Base-by-base conservation (phyloP, 2,797 vertebrate genomes). In the Myotis daubentonii region DNA sequence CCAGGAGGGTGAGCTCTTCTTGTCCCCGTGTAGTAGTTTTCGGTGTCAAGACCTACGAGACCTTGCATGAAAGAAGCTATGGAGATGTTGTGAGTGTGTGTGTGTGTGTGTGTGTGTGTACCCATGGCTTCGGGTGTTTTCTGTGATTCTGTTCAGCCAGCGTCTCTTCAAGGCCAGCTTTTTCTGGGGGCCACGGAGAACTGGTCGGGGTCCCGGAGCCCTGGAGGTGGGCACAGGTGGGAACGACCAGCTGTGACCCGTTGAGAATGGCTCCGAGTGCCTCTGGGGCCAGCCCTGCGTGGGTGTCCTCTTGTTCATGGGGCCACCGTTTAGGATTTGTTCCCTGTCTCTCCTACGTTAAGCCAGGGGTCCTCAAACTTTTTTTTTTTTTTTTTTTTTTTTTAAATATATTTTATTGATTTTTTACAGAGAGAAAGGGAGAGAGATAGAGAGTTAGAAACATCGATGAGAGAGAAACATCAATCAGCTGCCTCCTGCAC, bases 201-300 rank as follows among this genome's bases (percentile, higher is more conserved):
- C 38, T 13, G 25, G 60, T 19, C 10, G 10, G 28, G 8, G 15
- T 28, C 23, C 71, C 17, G 17, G 47, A 71, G 70, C 75, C 0
- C n/a, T 6, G 53, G 79, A 57, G 72, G n/a, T 3, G 28, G 55
- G 33, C 19, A 2, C 20, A 44, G 38, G 25, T 55, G 2, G 22
- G 17, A 38, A 30, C 2, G 81, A 47, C 30, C 17, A 0, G 0
- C 8, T 9, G 8, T 20, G 38, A 28, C 51, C 66, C 38, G 0
- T 1, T 2, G 25, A 44, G 53, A 38, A 15, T 25, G 17, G 30
- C 60, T 72, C 5, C 33, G 12, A 2, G 20, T 2, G 0, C 7
- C 30, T 55, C 6, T 1, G 9, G 65, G 16, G 5, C 2, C 6
- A 2, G 23, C 1, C 74, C 57, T 71, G 53, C 0, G 33, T 11